Conservation (phyloP, 2,888 invertebrate genomes). For the Branchellion lobata region DNA sequence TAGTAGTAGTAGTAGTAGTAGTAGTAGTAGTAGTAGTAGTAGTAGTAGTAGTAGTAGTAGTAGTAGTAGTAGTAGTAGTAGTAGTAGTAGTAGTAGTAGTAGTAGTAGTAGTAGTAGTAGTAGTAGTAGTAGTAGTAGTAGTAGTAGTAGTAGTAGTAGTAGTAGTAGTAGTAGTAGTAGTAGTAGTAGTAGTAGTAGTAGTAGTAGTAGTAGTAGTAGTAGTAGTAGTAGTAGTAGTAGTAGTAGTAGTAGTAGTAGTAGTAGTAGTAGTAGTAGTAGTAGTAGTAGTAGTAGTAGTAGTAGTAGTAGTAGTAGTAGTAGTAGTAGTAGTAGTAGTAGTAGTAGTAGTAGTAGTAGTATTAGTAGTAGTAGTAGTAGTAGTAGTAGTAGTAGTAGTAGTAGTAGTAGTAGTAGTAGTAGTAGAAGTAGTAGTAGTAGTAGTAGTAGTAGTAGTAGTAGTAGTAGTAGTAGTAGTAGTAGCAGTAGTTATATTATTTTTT, state of each 20-base stretch:
- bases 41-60: neutral
- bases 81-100: neutral
- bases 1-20: neutral
- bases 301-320: conserved; percentile 3
- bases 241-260: conserved; percentile 14
- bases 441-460: neutral
- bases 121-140: conserved; percentile 3
- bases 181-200: conserved; percentile 14
- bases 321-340: neutral
- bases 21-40: conserved; percentile 7
- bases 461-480: neutral
- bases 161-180: conserved; percentile 14
- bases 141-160: conserved; percentile 3
- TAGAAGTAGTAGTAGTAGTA: neutral
- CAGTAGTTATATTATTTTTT: neutral
- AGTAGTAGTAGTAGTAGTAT: conserved; percentile 1
- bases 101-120: conserved; percentile 14
- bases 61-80: neutral
- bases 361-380: too few species aligned
- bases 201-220: conserved; percentile 14
- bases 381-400: neutral
- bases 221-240: conserved; percentile 14
- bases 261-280: conserved; percentile 14
- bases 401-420: neutral
- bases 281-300: conserved; percentile 7